phyloP scores from a whole-genome alignment of 2,888 invertebrate species.

The Conops quadrifasciatus region DNA sequence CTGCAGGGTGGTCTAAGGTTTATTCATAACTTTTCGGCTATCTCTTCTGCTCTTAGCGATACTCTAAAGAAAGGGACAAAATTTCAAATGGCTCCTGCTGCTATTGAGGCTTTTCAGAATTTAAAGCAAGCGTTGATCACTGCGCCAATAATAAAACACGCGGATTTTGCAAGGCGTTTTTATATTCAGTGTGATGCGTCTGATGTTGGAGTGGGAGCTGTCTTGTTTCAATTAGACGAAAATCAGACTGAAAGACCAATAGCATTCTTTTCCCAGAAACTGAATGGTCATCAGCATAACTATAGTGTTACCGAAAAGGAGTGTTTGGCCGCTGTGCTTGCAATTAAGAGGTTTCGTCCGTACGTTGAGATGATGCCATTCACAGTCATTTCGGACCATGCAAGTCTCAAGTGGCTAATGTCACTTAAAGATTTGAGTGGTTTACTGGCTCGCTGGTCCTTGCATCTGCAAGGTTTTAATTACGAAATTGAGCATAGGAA shows the following conservation, averaged over 20 bases:
- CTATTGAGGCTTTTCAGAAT: conserved; percentile 34
- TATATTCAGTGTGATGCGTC: conserved; percentile 41
- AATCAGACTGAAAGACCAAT: conserved; percentile 36
- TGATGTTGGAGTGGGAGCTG: conserved; percentile 35
- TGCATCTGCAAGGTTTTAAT: neutral
- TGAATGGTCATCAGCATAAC: neutral
- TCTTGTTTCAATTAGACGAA: conserved; percentile 34
- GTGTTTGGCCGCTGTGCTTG: no score
- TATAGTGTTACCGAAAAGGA: no score
- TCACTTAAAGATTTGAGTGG: no score
- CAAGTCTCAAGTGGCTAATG: no score
- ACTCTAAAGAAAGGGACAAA: conserved; percentile 13
- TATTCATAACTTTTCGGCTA: conserved; percentile 24
- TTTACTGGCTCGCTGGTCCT: no score
- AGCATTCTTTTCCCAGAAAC: conserved; percentile 14
- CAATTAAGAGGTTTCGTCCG: no score
- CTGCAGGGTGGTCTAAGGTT: conserved; percentile 43
- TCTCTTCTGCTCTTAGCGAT: conserved; percentile 26
- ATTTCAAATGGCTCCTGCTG: conserved; percentile 32
- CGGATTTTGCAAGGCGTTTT: conserved; percentile 39
- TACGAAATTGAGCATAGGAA: neutral
- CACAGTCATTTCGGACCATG: no score
- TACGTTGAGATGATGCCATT: no score
- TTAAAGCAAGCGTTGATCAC: conserved; percentile 27
- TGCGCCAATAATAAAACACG: conserved; percentile 32